Percentiles rank a stretch among this genome's conserved stretches.
These are phyloP conservation scores for Ondatra zibethicus DNA, from an alignment of 2,113 vertebrate genomes.

Conservation along the genomic window DNA sequence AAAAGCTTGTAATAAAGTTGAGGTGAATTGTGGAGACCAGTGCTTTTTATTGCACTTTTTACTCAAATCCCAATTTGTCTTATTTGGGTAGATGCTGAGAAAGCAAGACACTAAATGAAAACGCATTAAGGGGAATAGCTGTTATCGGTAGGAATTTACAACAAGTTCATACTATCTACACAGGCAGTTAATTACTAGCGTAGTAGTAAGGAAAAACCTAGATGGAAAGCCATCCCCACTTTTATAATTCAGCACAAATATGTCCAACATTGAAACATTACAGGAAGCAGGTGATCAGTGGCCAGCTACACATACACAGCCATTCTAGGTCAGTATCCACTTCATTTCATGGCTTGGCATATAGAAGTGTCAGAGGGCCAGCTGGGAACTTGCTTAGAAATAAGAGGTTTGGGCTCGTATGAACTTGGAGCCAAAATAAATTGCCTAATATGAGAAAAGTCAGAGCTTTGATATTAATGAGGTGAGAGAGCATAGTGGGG, in stretches of 20 bases:
- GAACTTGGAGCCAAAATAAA: slow-evolving; percentile 49
- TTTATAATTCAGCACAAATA: slow-evolving; percentile 66
- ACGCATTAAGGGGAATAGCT: slow-evolving; percentile 7
- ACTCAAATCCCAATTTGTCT: slow-evolving; percentile 26
- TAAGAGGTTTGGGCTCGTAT: not conserved
- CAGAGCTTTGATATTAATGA: slow-evolving; percentile 21
- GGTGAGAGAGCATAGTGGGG: not conserved
- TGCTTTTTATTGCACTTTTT: slow-evolving; percentile 28
- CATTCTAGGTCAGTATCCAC: not conserved
- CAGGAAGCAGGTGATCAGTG: not conserved
- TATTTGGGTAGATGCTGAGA: slow-evolving; percentile 28
- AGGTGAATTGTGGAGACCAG: slow-evolving; percentile 53
- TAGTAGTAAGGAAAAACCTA: slow-evolving; percentile 44
- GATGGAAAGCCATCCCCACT: slow-evolving; percentile 66
- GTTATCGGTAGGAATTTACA: slow-evolving; percentile 42
- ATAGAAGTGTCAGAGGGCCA: not conserved
- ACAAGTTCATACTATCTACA: not conserved
- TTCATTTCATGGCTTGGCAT: not conserved
- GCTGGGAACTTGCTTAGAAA: not conserved
- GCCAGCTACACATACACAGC: not conserved
- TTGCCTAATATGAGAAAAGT: not conserved
- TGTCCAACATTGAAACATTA: slow-evolving; percentile 14
- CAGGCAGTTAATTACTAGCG: slow-evolving; percentile 9
- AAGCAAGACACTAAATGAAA: slow-evolving; percentile 55
- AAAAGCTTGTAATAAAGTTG: slow-evolving; percentile 65